A percentile compares a stretch with the other conserved stretches of the same genome.
These are phyloP conservation scores for Canis aureus DNA, from an alignment of 2,113 vertebrate species.

Conservation along the genomic window DNA sequence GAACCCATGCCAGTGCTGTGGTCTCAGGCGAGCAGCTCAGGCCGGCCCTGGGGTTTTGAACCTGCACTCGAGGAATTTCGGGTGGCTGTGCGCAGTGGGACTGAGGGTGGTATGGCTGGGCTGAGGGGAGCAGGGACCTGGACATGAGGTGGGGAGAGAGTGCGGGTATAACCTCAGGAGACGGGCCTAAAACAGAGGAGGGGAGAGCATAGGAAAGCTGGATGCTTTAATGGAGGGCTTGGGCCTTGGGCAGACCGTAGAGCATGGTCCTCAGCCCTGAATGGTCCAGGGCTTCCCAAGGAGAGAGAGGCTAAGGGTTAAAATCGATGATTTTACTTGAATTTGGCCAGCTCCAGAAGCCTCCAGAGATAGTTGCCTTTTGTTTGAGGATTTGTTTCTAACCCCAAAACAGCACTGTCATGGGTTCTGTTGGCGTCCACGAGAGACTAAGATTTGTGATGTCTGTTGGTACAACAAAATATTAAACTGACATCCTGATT, in stretches of 20 bases:
- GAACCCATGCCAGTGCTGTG: background rate
- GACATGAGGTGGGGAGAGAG: background rate
- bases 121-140: background rate
- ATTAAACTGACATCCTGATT: background rate
- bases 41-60: background rate
- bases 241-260: background rate
- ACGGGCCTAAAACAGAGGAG: background rate
- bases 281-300: background rate
- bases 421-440: background rate
- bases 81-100: background rate
- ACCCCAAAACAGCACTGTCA: background rate
- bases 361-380: background rate
- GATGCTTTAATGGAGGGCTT: background rate
- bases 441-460: background rate
- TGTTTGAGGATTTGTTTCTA: background rate
- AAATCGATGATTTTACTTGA: background rate
- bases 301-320: background rate
- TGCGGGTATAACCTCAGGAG: no score
- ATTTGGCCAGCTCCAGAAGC: background rate
- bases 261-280: background rate
- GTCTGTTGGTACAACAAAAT: background rate
- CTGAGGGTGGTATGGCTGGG: background rate
- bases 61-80: background rate
- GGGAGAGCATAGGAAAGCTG: background rate
- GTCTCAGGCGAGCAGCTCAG: background rate